Evolutionary conservation across 2,797 vertebrate genomes (phyloP), one percentile per base, ranked within the genome.

Genomic region (Ambastaia sidthimunki): DNA sequence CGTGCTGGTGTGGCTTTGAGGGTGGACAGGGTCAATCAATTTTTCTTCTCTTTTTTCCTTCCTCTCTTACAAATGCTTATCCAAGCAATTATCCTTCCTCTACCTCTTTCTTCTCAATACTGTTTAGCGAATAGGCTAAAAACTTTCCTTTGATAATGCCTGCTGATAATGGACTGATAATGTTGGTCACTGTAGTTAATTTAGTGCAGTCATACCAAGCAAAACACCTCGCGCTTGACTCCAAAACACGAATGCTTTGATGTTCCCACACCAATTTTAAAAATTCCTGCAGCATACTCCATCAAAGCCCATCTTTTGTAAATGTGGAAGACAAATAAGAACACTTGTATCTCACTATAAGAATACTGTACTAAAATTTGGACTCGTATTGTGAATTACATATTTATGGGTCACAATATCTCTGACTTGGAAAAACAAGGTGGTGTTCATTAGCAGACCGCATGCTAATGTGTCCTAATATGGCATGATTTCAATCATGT

Each of bases 81-180:
- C 86, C 80, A 82, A 79, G 66, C 86, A 84, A 86, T 90, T 87
- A 88, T 71, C 80, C 78, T 85, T 82, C 47, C 76, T 78, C 80
- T 83, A 71, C 60, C 83, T 80, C 77, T 82, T 86, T 57, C 70
- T 71, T 78, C 72, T 74, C 82, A 74, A 66, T 71, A 66, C 48
- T 80, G 75, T 82, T 72, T 65, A 65, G 88, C 82, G 84, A 89
- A 91, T 89, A 83, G 82, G 71, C 59, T 84, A 83, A 83, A n/a
- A 75, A 34, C 16, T 60, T 73, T 77, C 75, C 79, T 75, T 78
- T 77, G 48, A 85, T 85, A 86, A 84, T 74, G 74, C 54, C 80
- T 80, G 60, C 57, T 34, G 62, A 83, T 75, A 55, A 19, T 68
- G 34, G 72, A 57, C 71, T 79, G 84, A 84, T 75, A 80, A 62